Evolutionary conservation across 92 coral and sea anemone species (phyloP).

Genomic region (Palythoa caribaeorum): DNA sequence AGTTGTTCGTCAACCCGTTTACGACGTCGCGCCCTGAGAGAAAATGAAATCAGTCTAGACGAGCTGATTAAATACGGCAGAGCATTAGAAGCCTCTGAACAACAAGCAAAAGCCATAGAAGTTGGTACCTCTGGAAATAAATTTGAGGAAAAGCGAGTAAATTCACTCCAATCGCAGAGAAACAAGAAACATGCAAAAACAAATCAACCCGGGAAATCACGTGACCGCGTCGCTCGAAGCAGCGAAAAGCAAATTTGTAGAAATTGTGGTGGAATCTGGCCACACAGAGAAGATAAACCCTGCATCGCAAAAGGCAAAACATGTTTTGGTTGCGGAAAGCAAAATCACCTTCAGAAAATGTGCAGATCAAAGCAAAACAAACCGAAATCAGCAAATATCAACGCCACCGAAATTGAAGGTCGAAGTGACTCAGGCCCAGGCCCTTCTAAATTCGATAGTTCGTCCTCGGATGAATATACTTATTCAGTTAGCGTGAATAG

Average conservation of each 20-base stretch:
- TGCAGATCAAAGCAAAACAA: constrained; percentile 36
- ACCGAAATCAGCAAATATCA: constrained; percentile 41
- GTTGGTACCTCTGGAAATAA: not conserved
- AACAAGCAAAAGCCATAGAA: constrained; percentile 45
- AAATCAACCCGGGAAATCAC: constrained; percentile 8
- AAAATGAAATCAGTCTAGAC: not conserved
- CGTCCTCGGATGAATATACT: constrained; percentile 12
- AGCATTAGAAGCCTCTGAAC: constrained; percentile 48
- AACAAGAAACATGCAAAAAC: not conserved
- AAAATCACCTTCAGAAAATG: constrained; percentile 26
- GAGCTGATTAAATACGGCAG: constrained; percentile 34
- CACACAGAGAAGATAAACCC: constrained; percentile 24
- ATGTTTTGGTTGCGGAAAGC: constrained; percentile 1
- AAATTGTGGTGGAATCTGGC: constrained; percentile 57
- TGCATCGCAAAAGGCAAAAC: constrained; percentile 30
- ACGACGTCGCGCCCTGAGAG: constrained; percentile 32
- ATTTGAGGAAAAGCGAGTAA: constrained; percentile 5
- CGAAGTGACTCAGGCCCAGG: constrained; percentile 40
- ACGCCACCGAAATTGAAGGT: constrained; percentile 40
- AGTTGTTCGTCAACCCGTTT: constrained; percentile 25
- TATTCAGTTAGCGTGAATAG: constrained; percentile 11
- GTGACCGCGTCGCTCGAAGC: not conserved
- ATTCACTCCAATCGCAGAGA: not conserved
- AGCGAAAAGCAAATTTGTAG: constrained; percentile 4
- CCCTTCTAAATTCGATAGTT: constrained; percentile 26